Evolutionary conservation across 2,888 invertebrate genomes (phyloP), one percentile per base, ranked within the genome.

Genomic region (Brachynemurus nebulosus): DNA sequence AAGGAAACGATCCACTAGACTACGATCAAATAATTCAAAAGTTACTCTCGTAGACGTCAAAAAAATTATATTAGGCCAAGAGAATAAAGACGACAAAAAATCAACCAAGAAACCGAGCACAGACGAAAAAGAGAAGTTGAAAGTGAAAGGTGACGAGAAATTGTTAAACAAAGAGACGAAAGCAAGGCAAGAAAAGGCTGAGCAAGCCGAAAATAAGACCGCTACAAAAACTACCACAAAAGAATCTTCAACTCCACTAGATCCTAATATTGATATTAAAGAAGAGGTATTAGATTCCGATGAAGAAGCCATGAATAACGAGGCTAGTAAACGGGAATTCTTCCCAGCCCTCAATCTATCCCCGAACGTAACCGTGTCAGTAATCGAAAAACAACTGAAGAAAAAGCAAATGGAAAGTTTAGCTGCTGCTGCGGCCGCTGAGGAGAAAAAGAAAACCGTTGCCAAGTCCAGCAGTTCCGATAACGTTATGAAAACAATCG

Each of bases 401-500:
- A n/a, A n/a, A n/a, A n/a, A n/a, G n/a, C 14, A 19, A 34, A 46
- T 21, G 23, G 23, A 30, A 18, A 21, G 17, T 18, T 16, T 20
- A 25, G 19, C 40, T 17, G 25, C 17, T 17, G n/a, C n/a, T n/a
- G n/a, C n/a, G n/a, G n/a, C n/a, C n/a, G n/a, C n/a, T n/a, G n/a
- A n/a, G n/a, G n/a, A n/a, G n/a, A 42, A 46, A 11, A 21, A 12
- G 14, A 40, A 39, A 36, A 14, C 19, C 4, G 42, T 39, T 8
- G n/a, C n/a, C n/a, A n/a, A n/a, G n/a, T n/a, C n/a, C n/a, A n/a
- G n/a, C n/a, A n/a, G n/a, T n/a, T n/a, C n/a, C n/a, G 35, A 45
- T 21, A 45, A 45, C 16, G 21, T 40, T 27, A 40, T 18, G 8
- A 40, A 39, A 20, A 46, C 23, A 46, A 46, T 38, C 14, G 46